Conservation (phyloP, 92 coral and sea anemone genomes). For the Parazoanthus atlanticus region DNA sequence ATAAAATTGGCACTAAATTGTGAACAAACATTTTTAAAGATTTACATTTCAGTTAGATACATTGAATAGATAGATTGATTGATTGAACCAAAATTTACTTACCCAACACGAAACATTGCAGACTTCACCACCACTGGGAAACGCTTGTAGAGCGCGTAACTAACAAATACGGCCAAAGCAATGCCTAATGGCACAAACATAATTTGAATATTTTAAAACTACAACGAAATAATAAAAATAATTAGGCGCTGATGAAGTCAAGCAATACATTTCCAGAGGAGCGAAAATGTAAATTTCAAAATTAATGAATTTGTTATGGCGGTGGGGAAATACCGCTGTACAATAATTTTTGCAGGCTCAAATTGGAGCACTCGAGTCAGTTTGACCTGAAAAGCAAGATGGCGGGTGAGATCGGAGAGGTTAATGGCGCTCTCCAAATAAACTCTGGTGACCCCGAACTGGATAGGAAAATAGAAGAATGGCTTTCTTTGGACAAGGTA, state of each 20-base stretch:
- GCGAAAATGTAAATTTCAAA: not conserved
- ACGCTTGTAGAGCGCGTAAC: slow-evolving; percentile 43
- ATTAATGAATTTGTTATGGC: not conserved
- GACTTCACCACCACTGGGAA: slow-evolving; percentile 65
- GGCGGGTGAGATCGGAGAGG: slow-evolving; percentile 51
- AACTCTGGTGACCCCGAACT: slow-evolving; percentile 79
- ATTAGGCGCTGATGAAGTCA: not conserved
- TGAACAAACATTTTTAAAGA: not conserved
- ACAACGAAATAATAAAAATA: not conserved
- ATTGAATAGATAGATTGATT: no score
- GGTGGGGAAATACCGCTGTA: slow-evolving; percentile 29
- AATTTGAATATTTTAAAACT: slow-evolving; percentile 38
- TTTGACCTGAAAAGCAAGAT: slow-evolving; percentile 33
- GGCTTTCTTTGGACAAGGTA: slow-evolving; percentile 95
- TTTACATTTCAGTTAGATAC: not conserved
- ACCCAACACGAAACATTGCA: slow-evolving; percentile 65
- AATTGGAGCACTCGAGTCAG: not conserved
- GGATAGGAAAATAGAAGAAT: slow-evolving; percentile 83
- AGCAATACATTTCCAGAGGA: not conserved
- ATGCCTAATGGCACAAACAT: slow-evolving; percentile 57
- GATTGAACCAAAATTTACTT: slow-evolving; percentile 35
- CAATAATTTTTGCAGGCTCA: slow-evolving; percentile 5
- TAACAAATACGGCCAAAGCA: slow-evolving; percentile 46
- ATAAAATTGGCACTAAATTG: not conserved
- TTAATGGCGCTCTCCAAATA: slow-evolving; percentile 44